phyloP scores from a whole-genome alignment of 92 coral and sea anemone species.

The Palythoa grandis region DNA sequence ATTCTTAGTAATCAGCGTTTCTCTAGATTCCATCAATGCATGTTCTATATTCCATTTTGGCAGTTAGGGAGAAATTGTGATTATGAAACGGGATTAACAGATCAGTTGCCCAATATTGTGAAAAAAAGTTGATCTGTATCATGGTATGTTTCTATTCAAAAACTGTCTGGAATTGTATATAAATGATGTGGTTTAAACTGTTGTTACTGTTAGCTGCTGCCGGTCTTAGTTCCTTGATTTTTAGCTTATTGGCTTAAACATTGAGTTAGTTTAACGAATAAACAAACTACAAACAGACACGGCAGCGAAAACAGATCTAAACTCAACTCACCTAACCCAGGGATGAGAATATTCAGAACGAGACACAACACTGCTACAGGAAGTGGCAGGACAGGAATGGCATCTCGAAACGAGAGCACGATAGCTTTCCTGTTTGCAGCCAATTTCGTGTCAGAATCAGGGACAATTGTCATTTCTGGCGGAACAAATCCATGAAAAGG shows the following conservation, averaged over 20 bases:
- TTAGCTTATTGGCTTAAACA: neutral
- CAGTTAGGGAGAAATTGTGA: neutral
- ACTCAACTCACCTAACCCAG: slow-evolving; percentile 82
- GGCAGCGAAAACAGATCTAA: neutral
- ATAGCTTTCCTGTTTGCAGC: slow-evolving; percentile 26
- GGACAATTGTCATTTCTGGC: slow-evolving; percentile 81
- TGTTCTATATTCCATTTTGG: neutral
- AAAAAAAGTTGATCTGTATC: neutral
- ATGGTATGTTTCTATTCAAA: neutral
- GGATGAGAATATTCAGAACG: slow-evolving; percentile 74
- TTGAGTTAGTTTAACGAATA: neutral
- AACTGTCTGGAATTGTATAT: neutral
- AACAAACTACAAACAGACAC: neutral
- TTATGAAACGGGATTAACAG: neutral
- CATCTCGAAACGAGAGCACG: slow-evolving; percentile 42
- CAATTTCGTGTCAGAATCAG: slow-evolving; percentile 51
- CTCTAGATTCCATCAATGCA: neutral
- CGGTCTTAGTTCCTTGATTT: neutral
- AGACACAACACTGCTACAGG: slow-evolving; percentile 88
- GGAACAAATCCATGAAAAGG: slow-evolving; percentile 83
- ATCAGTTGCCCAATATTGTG: too few relatives aligned
- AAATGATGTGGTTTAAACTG: neutral
- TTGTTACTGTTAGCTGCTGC: neutral
- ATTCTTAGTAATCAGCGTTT: neutral
- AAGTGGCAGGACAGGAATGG: slow-evolving; percentile 81